Evolutionary conservation across 2,113 vertebrate genomes (phyloP).

Genomic region (Neopipo cinnamomea): DNA sequence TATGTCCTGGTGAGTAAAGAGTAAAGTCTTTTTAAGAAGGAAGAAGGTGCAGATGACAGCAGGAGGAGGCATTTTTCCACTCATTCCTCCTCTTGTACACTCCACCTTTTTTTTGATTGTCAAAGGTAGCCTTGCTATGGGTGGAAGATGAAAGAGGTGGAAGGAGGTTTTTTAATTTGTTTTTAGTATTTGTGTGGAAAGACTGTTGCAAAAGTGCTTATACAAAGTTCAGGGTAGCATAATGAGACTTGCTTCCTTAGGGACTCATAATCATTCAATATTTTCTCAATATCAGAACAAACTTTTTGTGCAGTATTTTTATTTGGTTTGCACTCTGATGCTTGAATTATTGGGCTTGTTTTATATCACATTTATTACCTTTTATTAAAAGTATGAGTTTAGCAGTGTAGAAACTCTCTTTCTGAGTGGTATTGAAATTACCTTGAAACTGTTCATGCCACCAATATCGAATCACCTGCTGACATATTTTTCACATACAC

Average conservation of each 20-base stretch:
- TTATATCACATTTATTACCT: neutral
- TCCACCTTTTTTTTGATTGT: neutral
- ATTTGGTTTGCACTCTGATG: neutral
- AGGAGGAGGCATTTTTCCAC: neutral
- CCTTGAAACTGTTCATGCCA: neutral
- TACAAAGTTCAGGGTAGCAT: neutral
- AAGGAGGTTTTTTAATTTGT: neutral
- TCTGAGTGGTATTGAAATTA: neutral
- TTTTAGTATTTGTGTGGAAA: neutral
- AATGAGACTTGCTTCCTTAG: neutral
- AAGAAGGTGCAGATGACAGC: neutral
- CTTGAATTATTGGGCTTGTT: neutral
- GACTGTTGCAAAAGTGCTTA: neutral
- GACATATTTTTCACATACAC: neutral
- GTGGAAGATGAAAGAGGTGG: neutral
- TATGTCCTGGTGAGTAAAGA: neutral
- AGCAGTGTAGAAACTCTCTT: neutral
- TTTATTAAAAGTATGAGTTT: neutral
- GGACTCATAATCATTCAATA: neutral
- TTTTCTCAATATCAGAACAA: neutral
- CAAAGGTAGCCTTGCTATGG: neutral
- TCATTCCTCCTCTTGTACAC: neutral
- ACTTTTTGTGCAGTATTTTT: neutral
- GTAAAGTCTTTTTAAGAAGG: neutral
- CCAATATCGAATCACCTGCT: neutral